phyloP scores from a whole-genome alignment of 2,797 vertebrate genomes.

The Peromyscus attwateri region DNA sequence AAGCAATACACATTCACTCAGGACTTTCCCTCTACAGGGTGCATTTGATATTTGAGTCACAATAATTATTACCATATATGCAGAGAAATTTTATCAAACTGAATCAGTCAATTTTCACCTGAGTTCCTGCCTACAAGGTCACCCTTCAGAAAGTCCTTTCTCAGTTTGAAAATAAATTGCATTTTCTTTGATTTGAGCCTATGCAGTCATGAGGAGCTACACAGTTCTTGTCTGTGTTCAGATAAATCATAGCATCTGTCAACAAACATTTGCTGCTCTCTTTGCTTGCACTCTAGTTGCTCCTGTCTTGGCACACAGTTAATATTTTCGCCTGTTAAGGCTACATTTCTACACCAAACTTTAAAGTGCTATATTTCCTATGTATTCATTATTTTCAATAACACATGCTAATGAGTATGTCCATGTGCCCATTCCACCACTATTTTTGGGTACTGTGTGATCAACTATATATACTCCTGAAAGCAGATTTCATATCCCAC shows the following conservation, averaged over 20 bases:
- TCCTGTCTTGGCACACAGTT: neutral
- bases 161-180: neutral
- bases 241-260: neutral
- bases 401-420: neutral
- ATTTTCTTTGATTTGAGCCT: constrained; percentile 29
- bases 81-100: neutral
- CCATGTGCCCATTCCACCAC: too few species aligned
- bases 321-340: neutral
- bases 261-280: neutral
- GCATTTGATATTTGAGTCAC: neutral
- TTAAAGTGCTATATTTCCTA: neutral
- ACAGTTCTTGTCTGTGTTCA: neutral
- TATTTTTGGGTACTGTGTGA: neutral
- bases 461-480: neutral
- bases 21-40: neutral
- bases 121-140: neutral
- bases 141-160: neutral
- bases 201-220: neutral
- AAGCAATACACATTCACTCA: neutral
- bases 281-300: neutral
- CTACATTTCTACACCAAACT: neutral
- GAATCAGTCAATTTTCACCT: neutral
- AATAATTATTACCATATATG: neutral
- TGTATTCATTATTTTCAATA: neutral
- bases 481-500: neutral